Evolutionary conservation across 2,888 invertebrate species (phyloP).

Genomic region (Scaptomyza caliginosa): DNA sequence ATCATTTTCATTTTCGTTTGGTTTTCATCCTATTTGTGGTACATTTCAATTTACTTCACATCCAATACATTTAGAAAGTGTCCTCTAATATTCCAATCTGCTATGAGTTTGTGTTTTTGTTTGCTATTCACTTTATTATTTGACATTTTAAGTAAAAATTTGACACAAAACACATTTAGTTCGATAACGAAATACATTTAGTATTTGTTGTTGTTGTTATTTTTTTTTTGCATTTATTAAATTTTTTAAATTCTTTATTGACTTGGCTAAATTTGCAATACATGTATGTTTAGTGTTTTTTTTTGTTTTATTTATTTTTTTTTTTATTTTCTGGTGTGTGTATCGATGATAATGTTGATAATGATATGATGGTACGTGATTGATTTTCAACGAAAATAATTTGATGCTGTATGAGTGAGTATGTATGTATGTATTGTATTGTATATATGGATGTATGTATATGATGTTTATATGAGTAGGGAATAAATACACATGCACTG

Average conservation of each 20-base stretch:
- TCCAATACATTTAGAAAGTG: slow-evolving; percentile 61
- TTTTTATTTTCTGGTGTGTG: too few relatives aligned
- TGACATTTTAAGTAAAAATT: slow-evolving; percentile 74
- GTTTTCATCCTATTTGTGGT: slow-evolving; percentile 55
- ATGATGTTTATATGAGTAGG: slow-evolving; percentile 67
- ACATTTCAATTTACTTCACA: slow-evolving; percentile 58
- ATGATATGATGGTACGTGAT: slow-evolving; percentile 28
- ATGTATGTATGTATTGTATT: slow-evolving; percentile 50
- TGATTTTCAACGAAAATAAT: slow-evolving; percentile 43
- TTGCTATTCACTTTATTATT: slow-evolving; percentile 48
- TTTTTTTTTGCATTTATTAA: slow-evolving; percentile 41
- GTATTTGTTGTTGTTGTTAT: slow-evolving; percentile 48
- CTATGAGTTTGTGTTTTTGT: slow-evolving; percentile 41
- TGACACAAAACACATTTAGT: slow-evolving; percentile 75
- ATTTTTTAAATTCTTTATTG: slow-evolving; percentile 44
- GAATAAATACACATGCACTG: slow-evolving; percentile 74
- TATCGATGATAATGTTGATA: slow-evolving; percentile 10
- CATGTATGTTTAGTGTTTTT: slow-evolving; percentile 20
- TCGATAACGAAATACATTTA: slow-evolving; percentile 73
- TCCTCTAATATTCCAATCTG: slow-evolving; percentile 57
- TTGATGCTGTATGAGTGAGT: slow-evolving; percentile 44
- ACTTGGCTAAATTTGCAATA: slow-evolving; percentile 60
- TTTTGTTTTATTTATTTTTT: too few relatives aligned
- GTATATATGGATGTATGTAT: slow-evolving; percentile 43
- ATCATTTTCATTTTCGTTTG: slow-evolving; percentile 27